phyloP scores from a whole-genome alignment of 2,113 vertebrate genomes.

The Vulpes lagopus region DNA sequence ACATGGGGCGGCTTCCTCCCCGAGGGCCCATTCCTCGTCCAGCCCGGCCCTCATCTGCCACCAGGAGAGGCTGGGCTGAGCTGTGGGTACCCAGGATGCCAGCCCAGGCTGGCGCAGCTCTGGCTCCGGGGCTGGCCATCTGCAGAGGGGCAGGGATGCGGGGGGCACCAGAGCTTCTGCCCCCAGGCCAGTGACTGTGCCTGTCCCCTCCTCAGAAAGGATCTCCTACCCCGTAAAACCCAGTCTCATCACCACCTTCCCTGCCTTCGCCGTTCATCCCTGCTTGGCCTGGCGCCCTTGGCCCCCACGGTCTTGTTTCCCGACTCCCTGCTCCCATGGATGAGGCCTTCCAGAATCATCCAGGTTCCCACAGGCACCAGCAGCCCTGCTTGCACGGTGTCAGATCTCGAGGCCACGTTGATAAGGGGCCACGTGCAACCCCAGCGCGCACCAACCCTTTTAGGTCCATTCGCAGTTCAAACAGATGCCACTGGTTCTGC shows the following conservation, averaged over 20 bases:
- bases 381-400: background rate
- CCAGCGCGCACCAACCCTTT: rapidly evolving
- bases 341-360: background rate
- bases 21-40: background rate
- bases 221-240: background rate
- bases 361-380: background rate
- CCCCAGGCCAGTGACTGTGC: too few relatives aligned
- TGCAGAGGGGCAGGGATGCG: background rate
- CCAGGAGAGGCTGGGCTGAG: background rate
- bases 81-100: background rate
- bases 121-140: too few relatives aligned
- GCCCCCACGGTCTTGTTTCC: background rate
- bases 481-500: rapidly evolving
- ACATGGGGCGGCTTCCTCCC: background rate
- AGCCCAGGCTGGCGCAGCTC: background rate
- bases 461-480: background rate
- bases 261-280: background rate
- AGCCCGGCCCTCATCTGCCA: background rate
- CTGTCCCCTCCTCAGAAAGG: background rate
- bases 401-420: background rate
- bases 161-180: background rate
- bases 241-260: rapidly evolving
- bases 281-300: background rate
- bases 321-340: background rate
- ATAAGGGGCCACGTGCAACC: rapidly evolving